Conservation (phyloP, 2,797 vertebrate species). For the Cryptoprocta ferox region DNA sequence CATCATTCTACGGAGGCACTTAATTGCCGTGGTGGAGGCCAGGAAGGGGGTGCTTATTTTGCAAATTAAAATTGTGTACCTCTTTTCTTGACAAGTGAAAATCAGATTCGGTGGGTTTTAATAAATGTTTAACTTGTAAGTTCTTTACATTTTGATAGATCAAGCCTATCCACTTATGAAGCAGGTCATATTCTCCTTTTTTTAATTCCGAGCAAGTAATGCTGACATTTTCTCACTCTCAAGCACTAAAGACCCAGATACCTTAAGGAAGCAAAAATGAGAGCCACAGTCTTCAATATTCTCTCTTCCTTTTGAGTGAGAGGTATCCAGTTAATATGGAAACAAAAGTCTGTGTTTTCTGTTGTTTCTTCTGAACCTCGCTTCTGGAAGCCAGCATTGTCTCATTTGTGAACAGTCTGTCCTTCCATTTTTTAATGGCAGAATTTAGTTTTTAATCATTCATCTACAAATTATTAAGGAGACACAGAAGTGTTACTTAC, state of each 20-base stretch:
- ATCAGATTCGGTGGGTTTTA: neutral
- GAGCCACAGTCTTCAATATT: neutral
- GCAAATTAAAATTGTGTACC: constrained; percentile 18
- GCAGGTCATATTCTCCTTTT: neutral
- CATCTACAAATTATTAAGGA: constrained; percentile 28
- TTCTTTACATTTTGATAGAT: constrained; percentile 48
- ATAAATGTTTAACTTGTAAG: constrained; percentile 26
- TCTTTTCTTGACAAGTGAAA: constrained; percentile 51
- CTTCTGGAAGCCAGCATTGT: constrained; percentile 36
- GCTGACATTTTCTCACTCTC: neutral
- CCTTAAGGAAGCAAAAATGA: neutral
- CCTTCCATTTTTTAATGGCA: constrained; percentile 11
- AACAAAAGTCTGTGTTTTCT: neutral
- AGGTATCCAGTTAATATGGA: neutral
- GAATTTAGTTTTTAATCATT: constrained; percentile 23
- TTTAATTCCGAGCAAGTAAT: constrained; percentile 19
- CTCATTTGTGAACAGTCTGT: constrained; percentile 40
- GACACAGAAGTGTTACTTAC: neutral
- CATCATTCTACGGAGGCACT: neutral
- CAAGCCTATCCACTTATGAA: constrained; percentile 11
- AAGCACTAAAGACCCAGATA: neutral
- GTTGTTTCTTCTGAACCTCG: constrained; percentile 9
- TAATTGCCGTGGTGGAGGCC: neutral
- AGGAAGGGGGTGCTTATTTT: neutral
- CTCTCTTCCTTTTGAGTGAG: neutral